phyloP scores from a whole-genome alignment of 2,113 vertebrate genomes.

The Procapra przewalskii region DNA sequence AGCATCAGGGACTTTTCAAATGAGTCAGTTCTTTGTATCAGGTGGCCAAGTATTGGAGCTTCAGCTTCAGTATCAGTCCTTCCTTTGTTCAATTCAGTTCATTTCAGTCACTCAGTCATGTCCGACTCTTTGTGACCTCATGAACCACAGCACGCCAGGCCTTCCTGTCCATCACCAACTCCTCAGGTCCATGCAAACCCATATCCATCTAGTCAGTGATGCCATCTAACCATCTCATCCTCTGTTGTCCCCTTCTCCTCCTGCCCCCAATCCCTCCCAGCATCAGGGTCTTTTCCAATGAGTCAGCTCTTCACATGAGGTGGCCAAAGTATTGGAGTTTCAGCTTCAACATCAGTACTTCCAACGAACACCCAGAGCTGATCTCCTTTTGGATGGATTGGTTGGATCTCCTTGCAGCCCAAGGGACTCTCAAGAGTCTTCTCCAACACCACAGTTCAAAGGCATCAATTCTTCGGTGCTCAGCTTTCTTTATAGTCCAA shows the following conservation, averaged over 20 bases:
- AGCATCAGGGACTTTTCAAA: not conserved
- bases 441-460: too few relatives aligned
- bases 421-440: too few relatives aligned
- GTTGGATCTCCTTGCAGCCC: too few relatives aligned
- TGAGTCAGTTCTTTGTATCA: not conserved
- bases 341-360: not conserved
- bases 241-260: not conserved
- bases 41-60: not conserved
- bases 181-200: too few relatives aligned
- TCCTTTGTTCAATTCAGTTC: not conserved
- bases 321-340: not conserved
- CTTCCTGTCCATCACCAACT: too few relatives aligned
- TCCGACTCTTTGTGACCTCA: too few relatives aligned
- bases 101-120: too few relatives aligned
- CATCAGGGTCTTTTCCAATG: not conserved
- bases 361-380: too few relatives aligned
- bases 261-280: not conserved
- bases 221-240: not conserved
- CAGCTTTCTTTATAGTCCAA: too few relatives aligned
- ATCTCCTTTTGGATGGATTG: too few relatives aligned
- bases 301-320: not conserved
- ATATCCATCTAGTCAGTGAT: rapidly evolving
- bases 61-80: not conserved
- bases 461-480: too few relatives aligned
- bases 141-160: too few relatives aligned